Conservation (phyloP, 2,113 vertebrate genomes). For the Cyprinodon variegatus region DNA sequence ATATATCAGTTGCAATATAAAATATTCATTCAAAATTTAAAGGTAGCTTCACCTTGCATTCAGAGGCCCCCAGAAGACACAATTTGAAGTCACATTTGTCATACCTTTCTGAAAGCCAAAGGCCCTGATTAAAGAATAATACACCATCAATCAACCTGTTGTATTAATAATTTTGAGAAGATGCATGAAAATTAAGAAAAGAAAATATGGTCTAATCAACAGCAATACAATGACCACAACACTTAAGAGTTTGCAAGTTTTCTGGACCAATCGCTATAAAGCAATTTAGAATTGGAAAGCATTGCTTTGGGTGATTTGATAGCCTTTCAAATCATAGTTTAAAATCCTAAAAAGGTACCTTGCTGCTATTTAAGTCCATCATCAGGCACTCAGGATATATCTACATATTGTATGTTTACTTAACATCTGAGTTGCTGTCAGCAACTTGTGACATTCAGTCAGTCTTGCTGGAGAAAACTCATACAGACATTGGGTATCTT, state of each 20-base stretch:
- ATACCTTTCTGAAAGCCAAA: constrained; percentile 9
- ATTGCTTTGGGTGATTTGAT: constrained; percentile 19
- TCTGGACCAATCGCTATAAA: constrained; percentile 8
- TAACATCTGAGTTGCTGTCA: constrained; percentile 18
- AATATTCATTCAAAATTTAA: constrained; percentile 37
- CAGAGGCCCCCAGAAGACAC: constrained; percentile 1
- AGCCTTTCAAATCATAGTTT: constrained; percentile 11
- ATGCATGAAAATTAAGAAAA: constrained; percentile 5
- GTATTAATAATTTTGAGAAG: constrained; percentile 3
- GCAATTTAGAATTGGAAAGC: background rate
- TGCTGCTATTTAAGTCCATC: background rate
- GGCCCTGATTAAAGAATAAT: background rate
- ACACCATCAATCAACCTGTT: constrained; percentile 19
- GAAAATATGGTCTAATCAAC: constrained; percentile 4
- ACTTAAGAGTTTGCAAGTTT: constrained; percentile 11
- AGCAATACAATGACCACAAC: constrained; percentile 4
- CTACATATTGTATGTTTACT: constrained; percentile 16
- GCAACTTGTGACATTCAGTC: constrained; percentile 23
- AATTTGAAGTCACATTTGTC: constrained; percentile 26
- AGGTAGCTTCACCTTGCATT: constrained; percentile 9
- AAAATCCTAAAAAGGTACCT: constrained; percentile 30
- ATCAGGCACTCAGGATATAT: constrained; percentile 13
- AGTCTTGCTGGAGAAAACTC: constrained; percentile 30
- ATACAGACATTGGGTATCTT: constrained; percentile 15
- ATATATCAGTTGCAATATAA: constrained; percentile 40